These are phyloP conservation scores for Periplaneta americana DNA, from an alignment of 1,140 invertebrate genomes.

Conservation along the genomic window DNA sequence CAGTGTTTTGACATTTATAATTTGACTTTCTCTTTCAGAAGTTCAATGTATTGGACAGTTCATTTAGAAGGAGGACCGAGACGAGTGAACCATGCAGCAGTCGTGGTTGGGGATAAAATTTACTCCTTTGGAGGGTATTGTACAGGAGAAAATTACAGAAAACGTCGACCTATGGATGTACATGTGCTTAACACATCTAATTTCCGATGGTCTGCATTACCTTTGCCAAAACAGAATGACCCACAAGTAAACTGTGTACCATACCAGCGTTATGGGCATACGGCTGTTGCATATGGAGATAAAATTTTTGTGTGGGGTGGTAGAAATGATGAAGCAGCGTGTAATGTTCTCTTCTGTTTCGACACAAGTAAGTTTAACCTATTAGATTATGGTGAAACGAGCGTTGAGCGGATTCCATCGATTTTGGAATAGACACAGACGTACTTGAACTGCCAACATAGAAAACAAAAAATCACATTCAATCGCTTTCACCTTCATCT, in stretches of 20 bases:
- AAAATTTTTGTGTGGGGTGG: constrained; percentile 88
- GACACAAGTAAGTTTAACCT: constrained; percentile 11
- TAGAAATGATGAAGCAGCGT: constrained; percentile 75
- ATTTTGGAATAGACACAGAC: no score
- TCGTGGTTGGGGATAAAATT: constrained; percentile 70
- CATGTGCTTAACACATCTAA: constrained; percentile 76
- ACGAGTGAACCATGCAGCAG: constrained; percentile 86
- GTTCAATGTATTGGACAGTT: constrained; percentile 66
- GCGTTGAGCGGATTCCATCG: no score
- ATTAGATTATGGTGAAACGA: background rate
- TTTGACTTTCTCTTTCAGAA: constrained; percentile 9
- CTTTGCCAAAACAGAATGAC: constrained; percentile 26
- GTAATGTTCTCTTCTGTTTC: constrained; percentile 68
- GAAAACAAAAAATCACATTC: no score
- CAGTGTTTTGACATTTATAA: no score
- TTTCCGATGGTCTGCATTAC: constrained; percentile 41
- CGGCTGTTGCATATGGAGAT: constrained; percentile 69
- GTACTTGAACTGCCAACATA: no score
- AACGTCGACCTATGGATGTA: constrained; percentile 72
- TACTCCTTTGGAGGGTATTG: constrained; percentile 91
- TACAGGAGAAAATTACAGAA: constrained; percentile 67
- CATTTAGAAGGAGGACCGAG: constrained; percentile 75
- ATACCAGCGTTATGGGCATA: constrained; percentile 78
- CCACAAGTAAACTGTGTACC: constrained; percentile 35
- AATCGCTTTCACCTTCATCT: no score